Conservation (phyloP, 1,140 invertebrate genomes). For the Hyphantria cunea region DNA sequence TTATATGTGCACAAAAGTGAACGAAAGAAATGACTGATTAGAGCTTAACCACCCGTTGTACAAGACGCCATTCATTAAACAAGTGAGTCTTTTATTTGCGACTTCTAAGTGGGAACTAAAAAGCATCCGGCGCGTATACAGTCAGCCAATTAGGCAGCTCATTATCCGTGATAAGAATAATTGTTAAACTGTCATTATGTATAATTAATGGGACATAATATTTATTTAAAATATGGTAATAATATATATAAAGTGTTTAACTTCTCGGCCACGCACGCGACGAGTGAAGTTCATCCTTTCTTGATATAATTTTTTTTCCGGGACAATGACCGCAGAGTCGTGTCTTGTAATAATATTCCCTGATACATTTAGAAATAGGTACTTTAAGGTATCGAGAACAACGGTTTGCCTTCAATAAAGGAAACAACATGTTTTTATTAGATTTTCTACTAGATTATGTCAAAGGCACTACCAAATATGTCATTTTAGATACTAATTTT, state of each 20-base stretch:
- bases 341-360: too few species aligned
- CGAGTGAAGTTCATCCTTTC: too few species aligned
- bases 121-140: constrained; percentile 59
- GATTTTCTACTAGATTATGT: too few species aligned
- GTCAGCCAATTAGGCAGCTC: constrained; percentile 35
- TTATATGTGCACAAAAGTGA: too few species aligned
- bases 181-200: not conserved
- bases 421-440: too few species aligned
- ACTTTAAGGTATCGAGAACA: too few species aligned
- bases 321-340: not conserved
- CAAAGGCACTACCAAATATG: too few species aligned
- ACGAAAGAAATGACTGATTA: constrained; percentile 18
- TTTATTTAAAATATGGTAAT: not conserved
- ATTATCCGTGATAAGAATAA: constrained; percentile 3
- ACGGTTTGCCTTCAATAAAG: too few species aligned
- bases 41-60: constrained; percentile 27
- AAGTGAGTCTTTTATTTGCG: constrained; percentile 62
- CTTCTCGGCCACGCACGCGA: too few species aligned
- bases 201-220: constrained; percentile 1
- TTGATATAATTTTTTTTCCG: constrained; percentile 2
- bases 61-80: constrained; percentile 60
- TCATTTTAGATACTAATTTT: too few species aligned
- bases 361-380: too few species aligned
- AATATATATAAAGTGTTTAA: not conserved
- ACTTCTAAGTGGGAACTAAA: constrained; percentile 61